Evolutionary conservation across 2,113 vertebrate genomes (phyloP).

Genomic region (Oophaga pumilio): DNA sequence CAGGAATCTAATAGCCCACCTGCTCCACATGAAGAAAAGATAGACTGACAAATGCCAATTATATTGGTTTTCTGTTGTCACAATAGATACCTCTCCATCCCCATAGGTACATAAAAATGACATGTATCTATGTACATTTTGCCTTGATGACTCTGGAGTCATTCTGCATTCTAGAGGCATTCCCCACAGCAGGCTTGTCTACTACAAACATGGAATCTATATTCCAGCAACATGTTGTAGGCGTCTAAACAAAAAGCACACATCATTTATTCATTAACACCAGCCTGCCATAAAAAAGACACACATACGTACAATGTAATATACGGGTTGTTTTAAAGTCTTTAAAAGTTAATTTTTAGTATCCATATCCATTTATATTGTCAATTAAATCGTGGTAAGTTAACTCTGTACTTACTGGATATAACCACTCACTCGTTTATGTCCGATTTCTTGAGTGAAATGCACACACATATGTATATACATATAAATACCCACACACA

Average conservation of each 20-base stretch:
- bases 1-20: constrained; percentile 52
- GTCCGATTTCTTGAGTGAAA: not conserved
- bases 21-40: constrained; percentile 53
- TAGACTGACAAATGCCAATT: constrained; percentile 55
- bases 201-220: constrained; percentile 39
- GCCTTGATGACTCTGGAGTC: constrained; percentile 30
- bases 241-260: not conserved
- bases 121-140: constrained; percentile 46
- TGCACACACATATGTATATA: not conserved
- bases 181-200: constrained; percentile 1
- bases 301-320: not conserved
- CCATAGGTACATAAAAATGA: constrained; percentile 44
- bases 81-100: constrained; percentile 51
- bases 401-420: not conserved
- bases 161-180: constrained; percentile 41
- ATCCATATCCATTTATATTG: not conserved
- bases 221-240: constrained; percentile 48
- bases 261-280: constrained; percentile 4
- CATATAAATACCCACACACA: not conserved
- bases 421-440: not conserved
- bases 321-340: not conserved
- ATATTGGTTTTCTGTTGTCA: constrained; percentile 50
- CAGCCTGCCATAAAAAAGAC: not conserved
- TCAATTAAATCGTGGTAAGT: not conserved
- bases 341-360: not conserved